A percentile compares a stretch with the other conserved stretches of the same genome.
Conservation (phyloP, 2,797 vertebrate species). For the Tamandua tetradactyla region DNA sequence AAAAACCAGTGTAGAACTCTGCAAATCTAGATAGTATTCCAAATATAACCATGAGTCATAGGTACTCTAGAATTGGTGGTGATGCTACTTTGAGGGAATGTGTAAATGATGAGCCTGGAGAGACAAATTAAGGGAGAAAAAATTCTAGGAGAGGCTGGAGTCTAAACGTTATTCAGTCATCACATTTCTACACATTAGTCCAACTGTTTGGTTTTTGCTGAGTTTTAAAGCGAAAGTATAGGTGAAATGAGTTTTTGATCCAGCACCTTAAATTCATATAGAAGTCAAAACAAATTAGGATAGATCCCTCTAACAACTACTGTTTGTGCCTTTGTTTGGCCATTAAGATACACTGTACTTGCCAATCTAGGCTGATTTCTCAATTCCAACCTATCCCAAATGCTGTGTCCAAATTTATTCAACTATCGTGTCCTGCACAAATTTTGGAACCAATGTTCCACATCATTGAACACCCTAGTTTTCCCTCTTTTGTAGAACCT, state of each 20-base stretch:
- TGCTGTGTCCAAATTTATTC: not conserved
- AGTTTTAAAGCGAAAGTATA: constrained; percentile 29
- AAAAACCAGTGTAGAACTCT: constrained; percentile 20
- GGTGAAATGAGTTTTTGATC: constrained; percentile 2
- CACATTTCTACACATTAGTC: constrained; percentile 1
- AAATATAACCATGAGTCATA: not conserved
- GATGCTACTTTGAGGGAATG: not conserved
- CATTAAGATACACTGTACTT: no score
- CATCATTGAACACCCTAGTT: not conserved
- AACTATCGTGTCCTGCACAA: not conserved
- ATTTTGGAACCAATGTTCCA: not conserved
- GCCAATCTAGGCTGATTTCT: not conserved
- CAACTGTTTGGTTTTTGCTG: not conserved
- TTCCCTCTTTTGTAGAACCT: not conserved
- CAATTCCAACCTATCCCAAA: not conserved
- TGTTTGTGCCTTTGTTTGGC: not conserved
- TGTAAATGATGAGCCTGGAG: not conserved
- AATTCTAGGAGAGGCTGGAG: not conserved
- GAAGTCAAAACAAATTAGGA: not conserved
- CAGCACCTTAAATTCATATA: not conserved
- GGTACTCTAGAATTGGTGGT: not conserved
- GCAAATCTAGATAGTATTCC: not conserved
- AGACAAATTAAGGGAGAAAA: constrained; percentile 31
- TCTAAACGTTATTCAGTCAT: not conserved
- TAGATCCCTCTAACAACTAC: not conserved